Evolutionary conservation across 2,797 vertebrate species (phyloP).

Genomic region (Sebastes oblongus): DNA sequence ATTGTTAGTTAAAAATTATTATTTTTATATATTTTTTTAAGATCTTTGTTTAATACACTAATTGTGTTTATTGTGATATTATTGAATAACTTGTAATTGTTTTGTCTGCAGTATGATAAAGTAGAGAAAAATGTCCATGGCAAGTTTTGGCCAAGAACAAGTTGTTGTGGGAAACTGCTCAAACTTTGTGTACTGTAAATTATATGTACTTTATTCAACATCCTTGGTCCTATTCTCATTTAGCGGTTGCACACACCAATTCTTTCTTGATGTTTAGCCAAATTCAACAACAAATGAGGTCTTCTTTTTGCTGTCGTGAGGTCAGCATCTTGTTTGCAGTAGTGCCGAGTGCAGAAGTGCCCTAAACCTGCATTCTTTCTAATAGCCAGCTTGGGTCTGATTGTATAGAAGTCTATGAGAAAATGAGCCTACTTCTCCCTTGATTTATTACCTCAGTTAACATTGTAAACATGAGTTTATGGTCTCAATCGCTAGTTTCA

Average conservation of each 20-base stretch:
- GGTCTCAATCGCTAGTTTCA: too few relatives aligned
- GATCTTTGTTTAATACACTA: background rate
- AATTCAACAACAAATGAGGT: background rate
- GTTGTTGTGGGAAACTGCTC: background rate
- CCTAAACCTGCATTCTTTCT: background rate
- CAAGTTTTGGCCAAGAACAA: background rate
- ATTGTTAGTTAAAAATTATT: background rate
- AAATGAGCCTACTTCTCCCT: too few relatives aligned
- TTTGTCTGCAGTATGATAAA: background rate
- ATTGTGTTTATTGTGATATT: background rate
- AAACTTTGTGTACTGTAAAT: background rate
- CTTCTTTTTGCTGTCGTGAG: background rate
- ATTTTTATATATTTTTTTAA: background rate
- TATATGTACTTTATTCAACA: background rate
- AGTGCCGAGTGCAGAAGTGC: background rate
- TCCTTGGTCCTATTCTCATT: background rate
- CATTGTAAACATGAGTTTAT: too few relatives aligned
- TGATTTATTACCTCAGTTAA: too few relatives aligned
- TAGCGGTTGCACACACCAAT: background rate
- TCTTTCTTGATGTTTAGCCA: background rate
- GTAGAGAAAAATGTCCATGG: background rate
- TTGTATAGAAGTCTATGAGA: too few relatives aligned
- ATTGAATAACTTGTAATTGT: background rate
- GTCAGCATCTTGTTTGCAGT: background rate
- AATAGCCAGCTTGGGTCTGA: background rate